Evolutionary conservation across 2,888 invertebrate species (phyloP), one percentile per base, ranked within the genome.

Genomic region (Cephus pygmeus): DNA sequence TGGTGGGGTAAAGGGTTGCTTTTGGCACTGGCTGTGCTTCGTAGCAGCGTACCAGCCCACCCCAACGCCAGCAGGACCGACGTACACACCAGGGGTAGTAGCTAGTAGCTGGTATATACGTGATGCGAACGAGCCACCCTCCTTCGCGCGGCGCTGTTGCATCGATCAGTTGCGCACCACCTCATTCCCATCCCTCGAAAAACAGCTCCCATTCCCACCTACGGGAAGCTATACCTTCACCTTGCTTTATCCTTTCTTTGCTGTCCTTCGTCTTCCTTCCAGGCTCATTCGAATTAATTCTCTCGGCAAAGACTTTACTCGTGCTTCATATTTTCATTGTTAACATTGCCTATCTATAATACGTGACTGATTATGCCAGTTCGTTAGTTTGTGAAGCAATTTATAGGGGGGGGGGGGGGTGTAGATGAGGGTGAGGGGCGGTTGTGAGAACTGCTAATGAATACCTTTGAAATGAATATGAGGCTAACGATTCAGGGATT

Each of bases 151-250:
- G 88, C 88, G 86, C 84, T 86, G 87, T 89, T 88, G 89, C 89
- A 90, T 90, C 89, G 90, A 90, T 90, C 90, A 90, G 90, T 87
- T 89, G 88, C 87, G 87, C 87, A 83, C 86, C 85, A 84, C 85
- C 88, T 83, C 87, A 77, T 81, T 79, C 85, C 84, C 77, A 76
- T 71, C 77, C 82, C 77, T 79, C 75, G 79, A 75, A 79, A 85
- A 83, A 86, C 83, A 56, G 56, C 56, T 56, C 56, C 23, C 23
- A 56, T 56, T 56, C 56, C 56, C 56, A 23, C 56, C 56, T 56
- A 56, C 23, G 56, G 56, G 56, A 56, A 23, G 9, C 56, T 56
- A 23, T 56, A 56, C 56, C 23, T 56, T 56, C 23, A 56, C 56
- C 56, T 23, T 56, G 6, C 56, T 56, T 56, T 9, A 56, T 6